phyloP scores from a whole-genome alignment of 64 coral and sea anemone genomes.

The Hydrozoanthus tunicans region DNA sequence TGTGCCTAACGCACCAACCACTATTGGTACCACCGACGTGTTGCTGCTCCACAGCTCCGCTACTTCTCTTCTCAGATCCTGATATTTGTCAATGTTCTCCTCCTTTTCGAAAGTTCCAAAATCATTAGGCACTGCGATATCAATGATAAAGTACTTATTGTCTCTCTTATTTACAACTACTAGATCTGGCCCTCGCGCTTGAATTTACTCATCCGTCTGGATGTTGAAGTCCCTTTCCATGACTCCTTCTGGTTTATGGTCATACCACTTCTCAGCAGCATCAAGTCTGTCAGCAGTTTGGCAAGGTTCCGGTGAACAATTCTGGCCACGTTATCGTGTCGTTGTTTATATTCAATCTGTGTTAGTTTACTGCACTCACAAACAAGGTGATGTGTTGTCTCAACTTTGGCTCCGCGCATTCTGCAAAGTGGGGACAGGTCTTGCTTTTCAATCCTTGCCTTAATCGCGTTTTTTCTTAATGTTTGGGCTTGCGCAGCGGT shows the following conservation, averaged over 20 bases:
- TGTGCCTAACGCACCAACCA: too few species aligned
- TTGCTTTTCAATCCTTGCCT: slow-evolving; percentile 66
- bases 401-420: slow-evolving; percentile 6
- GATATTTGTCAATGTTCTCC: slow-evolving; percentile 39
- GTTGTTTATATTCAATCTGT: slow-evolving; percentile 26
- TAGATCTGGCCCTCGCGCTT: too few species aligned
- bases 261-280: slow-evolving; percentile 66
- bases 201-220: too few species aligned
- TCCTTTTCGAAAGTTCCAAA: slow-evolving; percentile 45
- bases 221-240: slow-evolving; percentile 14
- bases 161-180: slow-evolving; percentile 51
- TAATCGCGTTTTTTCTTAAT: slow-evolving; percentile 37
- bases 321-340: too few species aligned
- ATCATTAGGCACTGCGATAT: slow-evolving; percentile 59
- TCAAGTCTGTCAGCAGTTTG: neutral
- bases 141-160: slow-evolving; percentile 49
- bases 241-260: slow-evolving; percentile 55
- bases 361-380: slow-evolving; percentile 18
- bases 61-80: neutral
- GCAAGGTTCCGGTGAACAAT: too few species aligned
- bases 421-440: slow-evolving; percentile 3
- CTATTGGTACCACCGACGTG: neutral
- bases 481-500: slow-evolving; percentile 33
- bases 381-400: too few species aligned
- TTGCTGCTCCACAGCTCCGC: slow-evolving; percentile 42